A percentile compares a stretch with the other conserved stretches of the same genome.
These are phyloP conservation scores for Cryptotermes secundus DNA, from an alignment of 1,140 invertebrate genomes.

Conservation along the genomic window DNA sequence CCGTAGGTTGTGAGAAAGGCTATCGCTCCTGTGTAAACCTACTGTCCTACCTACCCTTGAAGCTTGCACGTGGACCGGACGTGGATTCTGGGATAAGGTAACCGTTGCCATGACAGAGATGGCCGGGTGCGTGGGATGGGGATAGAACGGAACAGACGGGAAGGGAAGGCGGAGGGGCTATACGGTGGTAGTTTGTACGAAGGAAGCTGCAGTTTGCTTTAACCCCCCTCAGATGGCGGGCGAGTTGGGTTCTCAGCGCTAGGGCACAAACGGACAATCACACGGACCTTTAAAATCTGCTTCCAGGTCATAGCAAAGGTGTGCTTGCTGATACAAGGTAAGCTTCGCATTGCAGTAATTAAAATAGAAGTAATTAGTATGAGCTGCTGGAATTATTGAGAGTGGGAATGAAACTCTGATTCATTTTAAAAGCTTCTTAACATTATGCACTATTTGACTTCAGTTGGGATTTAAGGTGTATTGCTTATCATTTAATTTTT, in stretches of 20 bases:
- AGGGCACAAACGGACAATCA: background rate
- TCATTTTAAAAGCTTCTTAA: too few relatives aligned
- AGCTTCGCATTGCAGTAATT: background rate
- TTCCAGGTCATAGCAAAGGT: background rate
- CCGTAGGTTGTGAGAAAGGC: too few relatives aligned
- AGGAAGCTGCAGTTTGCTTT: constrained; percentile 18
- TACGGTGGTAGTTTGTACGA: background rate
- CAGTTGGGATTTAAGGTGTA: too few relatives aligned
- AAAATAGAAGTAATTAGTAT: too few relatives aligned
- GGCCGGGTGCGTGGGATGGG: background rate
- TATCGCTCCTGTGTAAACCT: too few relatives aligned
- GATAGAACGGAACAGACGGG: background rate
- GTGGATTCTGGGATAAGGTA: background rate
- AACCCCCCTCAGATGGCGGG: constrained; percentile 7
- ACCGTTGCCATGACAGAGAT: background rate
- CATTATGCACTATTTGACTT: too few relatives aligned
- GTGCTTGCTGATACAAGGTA: background rate
- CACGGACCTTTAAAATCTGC: background rate
- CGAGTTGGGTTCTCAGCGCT: background rate
- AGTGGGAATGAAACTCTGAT: too few relatives aligned
- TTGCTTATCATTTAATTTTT: too few relatives aligned
- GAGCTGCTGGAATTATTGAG: too few relatives aligned
- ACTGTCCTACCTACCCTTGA: background rate
- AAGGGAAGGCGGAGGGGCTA: background rate
- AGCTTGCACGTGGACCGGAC: background rate